A percentile compares a stretch with the other conserved stretches of the same genome.
phyloP scores from a whole-genome alignment of 2,113 vertebrate species.

The Etia nguti region DNA sequence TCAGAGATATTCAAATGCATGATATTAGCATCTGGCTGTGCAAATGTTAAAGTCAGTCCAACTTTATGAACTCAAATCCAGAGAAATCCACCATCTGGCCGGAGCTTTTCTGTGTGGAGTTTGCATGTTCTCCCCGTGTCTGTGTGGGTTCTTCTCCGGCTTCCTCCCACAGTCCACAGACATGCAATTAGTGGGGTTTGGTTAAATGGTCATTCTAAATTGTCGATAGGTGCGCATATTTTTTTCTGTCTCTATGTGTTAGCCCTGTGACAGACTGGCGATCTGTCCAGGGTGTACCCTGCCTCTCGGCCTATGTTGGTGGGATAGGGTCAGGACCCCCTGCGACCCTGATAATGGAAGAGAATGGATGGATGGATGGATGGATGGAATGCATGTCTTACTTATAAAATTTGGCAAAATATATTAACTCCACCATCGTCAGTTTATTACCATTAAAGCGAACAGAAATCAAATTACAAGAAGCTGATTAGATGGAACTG shows the following conservation, averaged over 20 bases:
- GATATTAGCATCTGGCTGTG: not conserved
- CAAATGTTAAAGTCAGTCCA: not conserved
- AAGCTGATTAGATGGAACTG: not conserved
- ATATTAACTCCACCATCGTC: not conserved
- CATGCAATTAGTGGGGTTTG: not conserved
- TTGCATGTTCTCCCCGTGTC: not conserved
- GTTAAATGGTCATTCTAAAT: not conserved
- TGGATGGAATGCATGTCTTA: not conserved
- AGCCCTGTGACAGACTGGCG: not conserved
- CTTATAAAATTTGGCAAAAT: not conserved
- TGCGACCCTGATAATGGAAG: not conserved
- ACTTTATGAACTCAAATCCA: not conserved
- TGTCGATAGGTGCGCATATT: too few species aligned
- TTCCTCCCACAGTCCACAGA: not conserved
- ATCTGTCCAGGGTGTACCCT: not conserved
- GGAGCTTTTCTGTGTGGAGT: not conserved
- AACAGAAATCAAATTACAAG: not conserved
- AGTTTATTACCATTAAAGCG: not conserved
- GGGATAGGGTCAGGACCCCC: not conserved
- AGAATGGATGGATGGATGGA: not conserved
- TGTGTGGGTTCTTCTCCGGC: not conserved
- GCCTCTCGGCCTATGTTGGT: not conserved
- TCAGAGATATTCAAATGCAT: not conserved
- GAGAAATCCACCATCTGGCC: not conserved
- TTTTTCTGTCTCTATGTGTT: too few species aligned